Percentiles rank a stretch among this genome's conserved stretches.
These are phyloP conservation scores for Melanotaenia pygmaea DNA, from an alignment of 2,797 vertebrate species.

Conservation along the genomic window DNA sequence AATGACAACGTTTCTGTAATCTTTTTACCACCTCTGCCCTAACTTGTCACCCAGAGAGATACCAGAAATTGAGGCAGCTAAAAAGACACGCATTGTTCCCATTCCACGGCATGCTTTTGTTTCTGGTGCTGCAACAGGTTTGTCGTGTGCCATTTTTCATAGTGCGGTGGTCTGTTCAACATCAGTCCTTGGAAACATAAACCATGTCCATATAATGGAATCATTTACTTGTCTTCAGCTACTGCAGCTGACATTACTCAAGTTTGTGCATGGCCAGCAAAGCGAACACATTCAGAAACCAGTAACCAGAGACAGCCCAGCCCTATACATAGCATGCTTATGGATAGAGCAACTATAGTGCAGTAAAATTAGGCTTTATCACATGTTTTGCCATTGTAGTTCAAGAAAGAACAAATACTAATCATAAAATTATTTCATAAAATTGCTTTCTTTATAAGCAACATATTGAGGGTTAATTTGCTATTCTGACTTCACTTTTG, in stretches of 20 bases:
- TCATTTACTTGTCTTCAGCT: background rate
- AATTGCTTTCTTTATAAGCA: slow-evolving; percentile 17
- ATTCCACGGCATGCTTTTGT: background rate
- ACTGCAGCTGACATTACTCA: background rate
- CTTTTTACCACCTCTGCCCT: background rate
- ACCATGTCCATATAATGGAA: background rate
- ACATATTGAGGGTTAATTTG: slow-evolving; percentile 10
- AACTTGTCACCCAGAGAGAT: background rate
- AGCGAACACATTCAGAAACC: background rate
- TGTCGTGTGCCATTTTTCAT: background rate
- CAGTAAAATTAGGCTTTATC: background rate
- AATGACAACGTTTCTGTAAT: background rate
- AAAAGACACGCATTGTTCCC: background rate
- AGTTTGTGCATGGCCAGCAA: slow-evolving; percentile 1
- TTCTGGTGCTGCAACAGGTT: slow-evolving; percentile 1
- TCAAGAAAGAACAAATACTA: background rate
- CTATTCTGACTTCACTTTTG: slow-evolving; percentile 13
- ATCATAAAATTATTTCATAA: background rate
- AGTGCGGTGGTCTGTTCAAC: background rate
- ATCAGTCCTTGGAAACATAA: background rate
- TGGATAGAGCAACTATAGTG: background rate
- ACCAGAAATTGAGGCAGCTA: background rate
- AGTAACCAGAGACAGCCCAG: background rate
- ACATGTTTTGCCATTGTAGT: background rate
- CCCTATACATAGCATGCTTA: background rate